These are phyloP conservation scores for Mechanitis messenoides DNA, from an alignment of 2,888 invertebrate species.

Conservation along the genomic window DNA sequence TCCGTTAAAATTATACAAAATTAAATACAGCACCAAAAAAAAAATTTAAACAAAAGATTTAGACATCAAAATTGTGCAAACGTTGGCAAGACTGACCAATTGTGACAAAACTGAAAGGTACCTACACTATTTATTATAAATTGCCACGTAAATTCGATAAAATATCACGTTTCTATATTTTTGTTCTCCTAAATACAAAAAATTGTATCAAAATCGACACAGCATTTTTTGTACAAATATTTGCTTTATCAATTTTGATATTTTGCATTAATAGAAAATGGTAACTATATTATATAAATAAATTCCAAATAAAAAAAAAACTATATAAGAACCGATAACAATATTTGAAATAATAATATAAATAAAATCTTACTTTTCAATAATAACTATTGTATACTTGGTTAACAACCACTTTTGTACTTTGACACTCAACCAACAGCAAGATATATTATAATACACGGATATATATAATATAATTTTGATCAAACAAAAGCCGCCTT, in stretches of 20 bases:
- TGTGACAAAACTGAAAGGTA: conserved; percentile 37
- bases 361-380: conserved; percentile 4
- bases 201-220: conserved; percentile 29
- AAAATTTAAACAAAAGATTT: not conserved
- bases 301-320: conserved; percentile 37
- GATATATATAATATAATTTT: not conserved
- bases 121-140: conserved; percentile 40
- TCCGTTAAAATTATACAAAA: conserved; percentile 14
- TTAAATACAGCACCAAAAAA: conserved; percentile 29
- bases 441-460: not conserved
- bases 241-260: conserved; percentile 14
- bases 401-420: not conserved
- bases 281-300: conserved; percentile 36
- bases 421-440: not conserved
- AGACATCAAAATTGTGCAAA: conserved; percentile 21
- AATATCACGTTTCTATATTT: conserved; percentile 54
- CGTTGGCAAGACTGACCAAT: conserved; percentile 57
- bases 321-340: conserved; percentile 22
- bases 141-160: conserved; percentile 73
- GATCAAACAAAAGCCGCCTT: not conserved
- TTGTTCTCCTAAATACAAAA: conserved; percentile 24
- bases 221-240: conserved; percentile 13
- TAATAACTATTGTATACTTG: conserved; percentile 2
- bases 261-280: conserved; percentile 33
- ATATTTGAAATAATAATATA: conserved; percentile 16